A percentile compares a stretch with the other conserved stretches of the same genome.
Evolutionary conservation across 1,140 invertebrate species (phyloP).

Genomic region (Drosophila hydei): DNA sequence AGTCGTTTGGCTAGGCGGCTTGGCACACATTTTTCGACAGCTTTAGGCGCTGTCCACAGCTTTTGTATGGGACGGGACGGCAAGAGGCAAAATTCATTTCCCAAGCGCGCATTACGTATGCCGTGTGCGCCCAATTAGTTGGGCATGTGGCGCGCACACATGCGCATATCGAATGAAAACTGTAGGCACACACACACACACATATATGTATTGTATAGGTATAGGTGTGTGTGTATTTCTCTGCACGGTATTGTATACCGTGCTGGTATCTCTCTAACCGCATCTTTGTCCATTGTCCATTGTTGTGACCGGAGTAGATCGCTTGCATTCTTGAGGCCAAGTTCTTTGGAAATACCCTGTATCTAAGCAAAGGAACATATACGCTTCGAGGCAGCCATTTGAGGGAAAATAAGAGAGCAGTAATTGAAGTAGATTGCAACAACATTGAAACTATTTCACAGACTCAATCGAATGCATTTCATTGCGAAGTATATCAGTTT

Average conservation of each 20-base stretch:
- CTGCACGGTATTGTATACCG: constrained; percentile 19
- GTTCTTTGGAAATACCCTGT: not conserved
- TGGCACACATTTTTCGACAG: constrained; percentile 36
- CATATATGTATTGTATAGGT: constrained; percentile 3
- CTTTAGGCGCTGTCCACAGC: constrained; percentile 16
- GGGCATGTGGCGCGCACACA: constrained; percentile 12
- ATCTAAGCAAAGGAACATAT: not conserved
- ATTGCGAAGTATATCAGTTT: too few relatives aligned
- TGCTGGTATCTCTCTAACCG: constrained; percentile 16
- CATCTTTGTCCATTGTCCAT: constrained; percentile 52
- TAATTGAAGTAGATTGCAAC: too few relatives aligned
- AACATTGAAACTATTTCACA: too few relatives aligned
- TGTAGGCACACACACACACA: constrained; percentile 28
- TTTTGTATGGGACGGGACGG: constrained; percentile 47
- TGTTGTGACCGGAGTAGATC: constrained; percentile 44
- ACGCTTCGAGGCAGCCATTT: too few relatives aligned
- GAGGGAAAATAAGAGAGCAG: too few relatives aligned
- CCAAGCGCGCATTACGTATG: constrained; percentile 76
- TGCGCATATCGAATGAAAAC: constrained; percentile 24
- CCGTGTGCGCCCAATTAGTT: constrained; percentile 78
- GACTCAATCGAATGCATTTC: too few relatives aligned
- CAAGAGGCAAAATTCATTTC: constrained; percentile 58
- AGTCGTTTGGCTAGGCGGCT: constrained; percentile 2
- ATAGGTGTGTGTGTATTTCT: constrained; percentile 10
- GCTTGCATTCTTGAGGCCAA: constrained; percentile 42